These are phyloP conservation scores for Asobara japonica DNA, from an alignment of 1,140 invertebrate species.

Conservation along the genomic window DNA sequence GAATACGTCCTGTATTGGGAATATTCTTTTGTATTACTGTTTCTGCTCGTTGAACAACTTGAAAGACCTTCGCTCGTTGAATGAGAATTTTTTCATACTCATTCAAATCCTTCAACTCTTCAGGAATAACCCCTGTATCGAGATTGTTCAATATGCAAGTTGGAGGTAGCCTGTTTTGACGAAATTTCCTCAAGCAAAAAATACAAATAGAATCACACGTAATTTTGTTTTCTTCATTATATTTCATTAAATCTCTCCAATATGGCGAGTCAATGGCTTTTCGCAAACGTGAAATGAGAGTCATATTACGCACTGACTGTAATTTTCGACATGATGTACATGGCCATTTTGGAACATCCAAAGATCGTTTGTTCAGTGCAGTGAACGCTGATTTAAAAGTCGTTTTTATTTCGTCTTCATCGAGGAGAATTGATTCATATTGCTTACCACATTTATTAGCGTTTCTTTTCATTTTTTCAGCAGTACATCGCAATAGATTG, in stretches of 20 bases:
- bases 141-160: slow-evolving; percentile 36
- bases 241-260: slow-evolving; percentile 18
- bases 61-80: slow-evolving; percentile 8
- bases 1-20: not conserved
- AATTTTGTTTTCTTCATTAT: not conserved
- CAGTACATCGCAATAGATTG: too few species aligned
- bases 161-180: slow-evolving; percentile 20
- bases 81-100: slow-evolving; percentile 34
- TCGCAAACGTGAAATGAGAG: slow-evolving; percentile 13
- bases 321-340: slow-evolving; percentile 30
- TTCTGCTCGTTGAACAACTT: too few species aligned
- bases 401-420: slow-evolving; percentile 18
- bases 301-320: not conserved
- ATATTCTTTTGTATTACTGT: slow-evolving; percentile 22
- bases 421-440: not conserved
- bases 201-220: slow-evolving; percentile 22
- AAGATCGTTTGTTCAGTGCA: slow-evolving; percentile 9
- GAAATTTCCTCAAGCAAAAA: slow-evolving; percentile 28
- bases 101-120: slow-evolving; percentile 29
- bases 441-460: not conserved
- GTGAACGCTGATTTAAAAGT: slow-evolving; percentile 19
- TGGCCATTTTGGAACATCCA: slow-evolving; percentile 1
- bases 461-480: not conserved
- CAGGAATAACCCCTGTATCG: not conserved
- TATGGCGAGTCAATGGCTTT: not conserved